Conservation (phyloP, 2,113 vertebrate genomes). For the Lagopus muta region DNA sequence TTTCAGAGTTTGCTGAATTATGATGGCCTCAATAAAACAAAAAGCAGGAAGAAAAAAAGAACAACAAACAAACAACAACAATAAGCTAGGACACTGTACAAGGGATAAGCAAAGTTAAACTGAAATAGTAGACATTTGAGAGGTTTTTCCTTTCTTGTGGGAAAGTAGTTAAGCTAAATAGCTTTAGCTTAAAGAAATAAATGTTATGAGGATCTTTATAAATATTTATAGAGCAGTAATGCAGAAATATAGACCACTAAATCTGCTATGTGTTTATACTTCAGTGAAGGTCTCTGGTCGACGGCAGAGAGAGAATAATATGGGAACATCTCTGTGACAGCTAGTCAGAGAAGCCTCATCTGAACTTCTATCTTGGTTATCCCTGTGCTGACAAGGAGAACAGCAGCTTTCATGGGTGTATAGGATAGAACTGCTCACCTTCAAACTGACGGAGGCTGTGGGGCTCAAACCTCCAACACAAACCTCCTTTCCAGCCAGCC, state of each 20-base stretch:
- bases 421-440: not conserved
- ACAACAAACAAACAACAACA: no score
- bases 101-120: not conserved
- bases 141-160: not conserved
- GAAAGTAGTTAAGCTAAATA: conserved; percentile 31
- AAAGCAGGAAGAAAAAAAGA: not conserved
- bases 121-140: not conserved
- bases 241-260: not conserved
- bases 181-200: conserved; percentile 36
- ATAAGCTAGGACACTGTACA: not conserved
- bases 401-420: not conserved
- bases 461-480: not conserved
- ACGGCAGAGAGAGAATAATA: not conserved
- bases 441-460: not conserved
- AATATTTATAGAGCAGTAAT: conserved; percentile 44
- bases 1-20: not conserved
- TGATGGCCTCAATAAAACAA: not conserved
- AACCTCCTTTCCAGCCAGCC: not conserved
- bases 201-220: not conserved
- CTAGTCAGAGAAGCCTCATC: not conserved
- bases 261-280: not conserved
- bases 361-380: not conserved
- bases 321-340: conserved; percentile 24
- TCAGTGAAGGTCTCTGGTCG: not conserved
- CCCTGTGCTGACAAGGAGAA: not conserved